Percentiles rank a stretch among this genome's conserved stretches.
phyloP scores from a whole-genome alignment of 2,113 vertebrate genomes.

The Brachypteracias leptosomus region DNA sequence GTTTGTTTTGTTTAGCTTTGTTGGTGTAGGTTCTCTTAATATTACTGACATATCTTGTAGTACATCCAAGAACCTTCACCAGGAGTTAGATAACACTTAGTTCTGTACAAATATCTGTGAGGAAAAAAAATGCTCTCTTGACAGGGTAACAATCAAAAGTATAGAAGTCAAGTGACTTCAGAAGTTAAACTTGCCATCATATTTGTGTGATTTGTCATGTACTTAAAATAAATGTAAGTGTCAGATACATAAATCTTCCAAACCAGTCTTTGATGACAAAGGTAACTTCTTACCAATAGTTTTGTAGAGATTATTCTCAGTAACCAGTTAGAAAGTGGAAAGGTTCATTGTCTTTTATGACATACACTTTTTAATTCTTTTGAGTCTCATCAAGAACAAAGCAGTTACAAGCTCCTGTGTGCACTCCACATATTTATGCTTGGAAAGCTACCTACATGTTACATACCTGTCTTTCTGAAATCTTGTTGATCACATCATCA shows the following conservation, averaged over 20 bases:
- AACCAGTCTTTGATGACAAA: neutral
- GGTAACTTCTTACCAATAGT: neutral
- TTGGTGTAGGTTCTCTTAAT: neutral
- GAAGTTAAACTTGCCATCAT: neutral
- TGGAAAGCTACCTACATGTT: neutral
- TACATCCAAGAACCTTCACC: neutral
- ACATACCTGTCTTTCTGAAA: neutral
- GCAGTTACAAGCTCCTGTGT: neutral
- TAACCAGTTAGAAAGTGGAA: neutral
- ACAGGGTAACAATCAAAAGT: neutral
- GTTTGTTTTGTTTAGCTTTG: neutral
- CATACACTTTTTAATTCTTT: neutral
- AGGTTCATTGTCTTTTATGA: neutral
- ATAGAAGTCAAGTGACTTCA: neutral
- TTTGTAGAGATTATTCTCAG: neutral
- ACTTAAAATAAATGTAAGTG: neutral
- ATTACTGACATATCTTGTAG: neutral
- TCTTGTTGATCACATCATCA: neutral
- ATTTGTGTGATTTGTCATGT: neutral
- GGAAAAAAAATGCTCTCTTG: neutral
- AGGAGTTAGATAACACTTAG: neutral
- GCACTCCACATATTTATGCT: neutral
- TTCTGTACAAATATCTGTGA: neutral
- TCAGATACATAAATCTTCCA: neutral
- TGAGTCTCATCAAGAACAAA: neutral